Evolutionary conservation across 2,113 vertebrate genomes (phyloP).

Genomic region (Ploceus nigricollis): DNA sequence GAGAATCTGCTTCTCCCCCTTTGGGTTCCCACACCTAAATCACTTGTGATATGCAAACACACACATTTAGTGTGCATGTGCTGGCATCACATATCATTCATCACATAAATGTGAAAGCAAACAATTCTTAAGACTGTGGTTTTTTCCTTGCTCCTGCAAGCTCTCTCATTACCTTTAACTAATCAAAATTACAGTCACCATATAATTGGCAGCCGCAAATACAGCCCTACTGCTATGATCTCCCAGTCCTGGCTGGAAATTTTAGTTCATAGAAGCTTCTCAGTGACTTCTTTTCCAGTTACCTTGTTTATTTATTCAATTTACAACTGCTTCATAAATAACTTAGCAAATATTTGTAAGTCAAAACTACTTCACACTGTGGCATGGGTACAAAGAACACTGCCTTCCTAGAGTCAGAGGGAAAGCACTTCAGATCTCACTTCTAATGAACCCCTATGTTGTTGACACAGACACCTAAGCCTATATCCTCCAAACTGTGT

Average conservation of each 20-base stretch:
- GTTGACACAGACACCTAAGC: neutral
- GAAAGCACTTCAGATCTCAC: neutral
- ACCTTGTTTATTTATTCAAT: neutral
- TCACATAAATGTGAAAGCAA: neutral
- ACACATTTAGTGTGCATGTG: neutral
- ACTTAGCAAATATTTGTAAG: neutral
- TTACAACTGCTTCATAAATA: neutral
- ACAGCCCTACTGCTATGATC: neutral
- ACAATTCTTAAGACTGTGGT: neutral
- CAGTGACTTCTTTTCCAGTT: neutral
- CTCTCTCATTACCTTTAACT: neutral
- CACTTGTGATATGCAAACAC: neutral
- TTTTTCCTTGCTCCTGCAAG: neutral
- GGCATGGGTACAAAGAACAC: neutral
- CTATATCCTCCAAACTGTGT: neutral
- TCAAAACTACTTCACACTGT: neutral
- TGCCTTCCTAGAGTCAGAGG: neutral
- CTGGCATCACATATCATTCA: neutral
- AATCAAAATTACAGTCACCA: neutral
- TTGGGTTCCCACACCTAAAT: neutral
- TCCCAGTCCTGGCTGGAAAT: neutral
- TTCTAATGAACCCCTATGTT: neutral
- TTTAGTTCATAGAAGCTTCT: neutral
- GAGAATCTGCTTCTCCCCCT: neutral
- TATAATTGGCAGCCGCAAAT: neutral